Base-by-base conservation (phyloP, 2,113 vertebrate genomes). In the Myotis yumanensis region DNA sequence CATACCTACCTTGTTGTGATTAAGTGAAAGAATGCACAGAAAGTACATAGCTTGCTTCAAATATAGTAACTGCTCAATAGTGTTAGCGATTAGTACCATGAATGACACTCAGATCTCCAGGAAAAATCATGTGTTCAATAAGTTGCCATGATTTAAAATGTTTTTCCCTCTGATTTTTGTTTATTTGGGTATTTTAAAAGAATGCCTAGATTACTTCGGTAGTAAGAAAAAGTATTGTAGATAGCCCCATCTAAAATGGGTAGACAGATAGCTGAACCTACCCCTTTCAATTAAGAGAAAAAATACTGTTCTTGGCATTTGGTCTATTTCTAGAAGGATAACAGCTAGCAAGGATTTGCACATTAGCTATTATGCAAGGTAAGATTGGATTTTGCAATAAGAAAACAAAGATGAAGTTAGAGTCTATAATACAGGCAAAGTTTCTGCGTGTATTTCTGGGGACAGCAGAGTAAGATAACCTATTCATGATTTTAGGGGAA, bases 181-280 rank as follows among this genome's bases (percentile, higher is more conserved):
- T 59, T 92, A 51, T 71, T 92, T 85, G 15, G 5, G 20, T 86
- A 11, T 71, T 91, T 79, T 93, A 35, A 93, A 95, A 93, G 80
- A 92, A 28, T 66, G 28, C 48, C n/a, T 89, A 68, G n/a, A 32
- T 82, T 54, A 57, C 25, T 90, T 52, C 92, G 83, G 43, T 75
- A 57, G 25, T 90, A 76, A 79, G 62, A 82, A 52, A 86, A 89
- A 83, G 62, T 73, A 46, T 68, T 75, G 52, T 11, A 90, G 40
- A 66, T 18, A 92, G 46, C 37, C 18, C 48, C 8, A 94, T 85
- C 43, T 30, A 85, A 83, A 87, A 71, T 85, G 51, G 35, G 5
- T 93, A 86, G 95, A 92, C 54, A 80, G 35, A 79, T 35, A 79
- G 2, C 37, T 86, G 77, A 79, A 51, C 12, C 28, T 73, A 7